Conservation (phyloP, 2,888 invertebrate genomes). For the Stenurella melanura region DNA sequence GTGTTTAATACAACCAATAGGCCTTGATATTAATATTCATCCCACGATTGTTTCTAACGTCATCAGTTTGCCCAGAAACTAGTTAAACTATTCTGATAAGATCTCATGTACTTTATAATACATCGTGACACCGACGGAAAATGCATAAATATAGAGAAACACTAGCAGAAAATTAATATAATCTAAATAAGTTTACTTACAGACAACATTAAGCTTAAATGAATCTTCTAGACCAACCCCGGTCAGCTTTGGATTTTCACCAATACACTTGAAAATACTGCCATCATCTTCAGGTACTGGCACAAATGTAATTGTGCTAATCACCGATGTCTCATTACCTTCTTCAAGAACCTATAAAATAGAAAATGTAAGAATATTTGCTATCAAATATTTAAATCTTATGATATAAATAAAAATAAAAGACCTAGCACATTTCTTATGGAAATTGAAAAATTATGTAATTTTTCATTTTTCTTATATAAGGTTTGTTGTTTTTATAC, state of each 20-base stretch:
- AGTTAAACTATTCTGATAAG: not conserved
- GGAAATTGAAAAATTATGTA: too few relatives aligned
- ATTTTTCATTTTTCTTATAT: too few relatives aligned
- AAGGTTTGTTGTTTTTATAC: too few relatives aligned
- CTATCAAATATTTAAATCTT: not conserved
- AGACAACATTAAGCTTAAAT: conserved; percentile 89
- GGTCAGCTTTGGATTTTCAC: conserved; percentile 87
- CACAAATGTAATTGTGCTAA: conserved; percentile 86
- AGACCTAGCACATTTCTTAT: too few relatives aligned
- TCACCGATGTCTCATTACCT: conserved; percentile 83
- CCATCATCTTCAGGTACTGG: conserved; percentile 91
- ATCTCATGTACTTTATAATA: not conserved
- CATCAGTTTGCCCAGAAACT: not conserved
- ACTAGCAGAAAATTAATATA: too few relatives aligned
- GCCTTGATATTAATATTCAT: not conserved
- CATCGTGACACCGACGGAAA: not conserved
- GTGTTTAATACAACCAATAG: not conserved
- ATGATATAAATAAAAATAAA: not conserved
- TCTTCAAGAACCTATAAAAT: conserved; percentile 77
- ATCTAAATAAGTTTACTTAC: conserved; percentile 79
- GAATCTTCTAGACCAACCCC: conserved; percentile 87
- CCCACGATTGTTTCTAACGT: conserved; percentile 3
- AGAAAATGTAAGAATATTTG: conserved; percentile 9
- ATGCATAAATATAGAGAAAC: not conserved
- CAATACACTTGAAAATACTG: conserved; percentile 88